These are phyloP conservation scores for Montifringilla adamsi DNA, from an alignment of 2,113 vertebrate species.

Conservation along the genomic window DNA sequence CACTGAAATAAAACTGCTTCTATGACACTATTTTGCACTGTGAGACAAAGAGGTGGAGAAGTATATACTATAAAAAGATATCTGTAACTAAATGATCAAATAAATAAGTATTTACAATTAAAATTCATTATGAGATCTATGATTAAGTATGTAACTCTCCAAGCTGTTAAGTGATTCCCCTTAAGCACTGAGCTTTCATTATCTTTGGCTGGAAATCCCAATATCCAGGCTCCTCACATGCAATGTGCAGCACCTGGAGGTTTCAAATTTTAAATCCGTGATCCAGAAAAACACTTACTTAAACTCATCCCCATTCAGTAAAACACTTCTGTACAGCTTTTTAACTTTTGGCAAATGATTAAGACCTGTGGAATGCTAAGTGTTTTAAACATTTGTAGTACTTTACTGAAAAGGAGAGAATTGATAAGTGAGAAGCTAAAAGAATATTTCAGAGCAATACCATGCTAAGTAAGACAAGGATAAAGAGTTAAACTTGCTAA, in stretches of 20 bases:
- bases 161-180: not conserved
- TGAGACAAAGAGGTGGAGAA: not conserved
- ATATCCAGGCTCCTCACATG: not conserved
- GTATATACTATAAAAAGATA: not conserved
- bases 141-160: not conserved
- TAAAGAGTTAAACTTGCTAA: not conserved
- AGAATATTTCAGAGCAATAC: not conserved
- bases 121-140: not conserved
- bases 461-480: not conserved
- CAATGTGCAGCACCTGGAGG: not conserved
- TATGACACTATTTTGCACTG: not conserved
- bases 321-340: not conserved
- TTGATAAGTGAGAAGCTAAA: not conserved
- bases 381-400: not conserved
- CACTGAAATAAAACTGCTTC: not conserved
- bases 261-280: not conserved
- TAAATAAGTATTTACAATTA: not conserved
- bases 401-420: not conserved
- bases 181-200: not conserved
- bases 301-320: not conserved
- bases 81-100: not conserved
- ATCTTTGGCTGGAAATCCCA: not conserved
- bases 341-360: not conserved
- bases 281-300: not conserved
- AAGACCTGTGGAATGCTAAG: not conserved